These are phyloP conservation scores for Sinosuthora webbiana DNA, from an alignment of 2,113 vertebrate genomes.

Conservation along the genomic window DNA sequence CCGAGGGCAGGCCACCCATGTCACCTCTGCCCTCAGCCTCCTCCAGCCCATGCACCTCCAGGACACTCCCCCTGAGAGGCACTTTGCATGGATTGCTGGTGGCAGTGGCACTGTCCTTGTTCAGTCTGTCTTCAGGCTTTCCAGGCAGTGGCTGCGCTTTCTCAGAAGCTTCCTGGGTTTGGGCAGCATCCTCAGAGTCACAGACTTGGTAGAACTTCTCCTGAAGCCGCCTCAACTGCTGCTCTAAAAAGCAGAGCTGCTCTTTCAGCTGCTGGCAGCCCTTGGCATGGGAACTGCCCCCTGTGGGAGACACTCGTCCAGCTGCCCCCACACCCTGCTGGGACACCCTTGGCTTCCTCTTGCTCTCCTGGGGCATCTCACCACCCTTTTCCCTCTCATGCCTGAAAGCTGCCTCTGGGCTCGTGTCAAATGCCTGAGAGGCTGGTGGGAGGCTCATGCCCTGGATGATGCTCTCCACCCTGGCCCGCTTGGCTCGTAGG, in stretches of 20 bases:
- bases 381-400: slow-evolving; percentile 47
- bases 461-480: slow-evolving; percentile 91
- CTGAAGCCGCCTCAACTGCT: slow-evolving; percentile 83
- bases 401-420: slow-evolving; percentile 45
- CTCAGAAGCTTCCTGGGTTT: not conserved
- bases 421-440: not conserved
- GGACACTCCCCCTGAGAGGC: not conserved
- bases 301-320: not conserved
- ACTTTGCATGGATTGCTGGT: not conserved
- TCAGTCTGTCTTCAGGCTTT: not conserved
- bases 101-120: not conserved
- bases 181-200: slow-evolving; percentile 60
- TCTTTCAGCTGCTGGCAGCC: slow-evolving; percentile 83
- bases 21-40: slow-evolving; percentile 7
- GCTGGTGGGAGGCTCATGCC: slow-evolving; percentile 83
- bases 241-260: slow-evolving; percentile 86
- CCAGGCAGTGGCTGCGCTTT: not conserved
- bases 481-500: slow-evolving; percentile 85
- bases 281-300: slow-evolving; percentile 58
- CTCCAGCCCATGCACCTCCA: not conserved
- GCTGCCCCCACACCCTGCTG: slow-evolving; percentile 28
- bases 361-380: slow-evolving; percentile 74
- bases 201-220: slow-evolving; percentile 83
- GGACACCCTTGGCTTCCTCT: slow-evolving; percentile 84
- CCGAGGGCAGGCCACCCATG: slow-evolving; percentile 14